These are phyloP conservation scores for Grallaria varia DNA, from an alignment of 2,113 vertebrate species.

Conservation along the genomic window DNA sequence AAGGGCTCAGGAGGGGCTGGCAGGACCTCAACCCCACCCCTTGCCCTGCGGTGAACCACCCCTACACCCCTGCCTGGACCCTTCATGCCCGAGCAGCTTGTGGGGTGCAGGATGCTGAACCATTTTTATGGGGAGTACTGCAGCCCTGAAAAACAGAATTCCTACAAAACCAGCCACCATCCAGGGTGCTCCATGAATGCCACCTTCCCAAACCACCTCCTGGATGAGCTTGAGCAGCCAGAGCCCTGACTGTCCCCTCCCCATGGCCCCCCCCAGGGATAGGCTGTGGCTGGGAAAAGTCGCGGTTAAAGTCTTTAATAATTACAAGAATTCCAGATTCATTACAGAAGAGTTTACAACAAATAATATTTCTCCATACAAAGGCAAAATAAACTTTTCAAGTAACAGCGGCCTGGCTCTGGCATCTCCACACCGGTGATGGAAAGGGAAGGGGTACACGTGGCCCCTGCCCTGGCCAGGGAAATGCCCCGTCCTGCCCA, in stretches of 20 bases:
- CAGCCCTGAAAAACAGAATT: not conserved
- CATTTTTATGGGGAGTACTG: fast-evolving
- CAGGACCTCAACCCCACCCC: not conserved
- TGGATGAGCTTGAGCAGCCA: fast-evolving
- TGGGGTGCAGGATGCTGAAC: not conserved
- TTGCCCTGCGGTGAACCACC: not conserved
- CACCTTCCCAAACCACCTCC: fast-evolving
- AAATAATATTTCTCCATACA: constrained; percentile 65
- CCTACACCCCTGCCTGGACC: not conserved
- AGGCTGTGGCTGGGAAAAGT: not conserved
- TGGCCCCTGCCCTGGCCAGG: not conserved
- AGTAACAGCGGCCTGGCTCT: constrained; percentile 49
- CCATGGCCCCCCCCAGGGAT: not conserved
- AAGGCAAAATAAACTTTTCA: constrained; percentile 67
- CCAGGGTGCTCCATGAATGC: fast-evolving
- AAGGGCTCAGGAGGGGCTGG: not conserved
- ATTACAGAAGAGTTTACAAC: constrained; percentile 66
- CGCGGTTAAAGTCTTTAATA: constrained; percentile 65
- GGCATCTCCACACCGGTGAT: not conserved
- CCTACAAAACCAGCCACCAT: fast-evolving
- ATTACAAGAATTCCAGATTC: constrained; percentile 66
- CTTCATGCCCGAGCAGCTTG: fast-evolving
- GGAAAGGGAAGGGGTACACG: not conserved
- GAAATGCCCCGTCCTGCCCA: not conserved
- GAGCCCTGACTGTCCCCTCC: not conserved